Evolutionary conservation across 2,113 vertebrate species (phyloP).

Genomic region (Zosterops pallidus): DNA sequence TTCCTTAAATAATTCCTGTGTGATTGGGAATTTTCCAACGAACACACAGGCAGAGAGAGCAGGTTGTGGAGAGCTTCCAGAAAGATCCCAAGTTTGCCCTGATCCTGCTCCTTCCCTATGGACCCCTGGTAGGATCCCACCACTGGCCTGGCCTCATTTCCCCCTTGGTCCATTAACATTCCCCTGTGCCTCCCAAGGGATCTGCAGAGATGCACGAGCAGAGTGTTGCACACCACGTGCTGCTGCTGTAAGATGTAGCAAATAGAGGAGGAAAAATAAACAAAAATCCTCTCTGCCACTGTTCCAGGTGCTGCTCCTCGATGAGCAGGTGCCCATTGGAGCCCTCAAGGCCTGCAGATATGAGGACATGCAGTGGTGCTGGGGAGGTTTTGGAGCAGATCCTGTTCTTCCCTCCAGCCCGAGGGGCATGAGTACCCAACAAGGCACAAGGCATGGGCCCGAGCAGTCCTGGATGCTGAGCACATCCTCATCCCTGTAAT

Average conservation of each 20-base stretch:
- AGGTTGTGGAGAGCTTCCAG: background rate
- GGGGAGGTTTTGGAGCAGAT: background rate
- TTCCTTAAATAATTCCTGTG: background rate
- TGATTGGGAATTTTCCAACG: background rate
- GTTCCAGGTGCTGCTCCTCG: background rate
- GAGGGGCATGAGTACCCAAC: accelerated
- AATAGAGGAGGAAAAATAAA: background rate
- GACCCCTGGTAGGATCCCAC: background rate
- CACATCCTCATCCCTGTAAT: background rate
- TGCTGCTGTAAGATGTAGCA: accelerated
- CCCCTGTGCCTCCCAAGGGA: background rate
- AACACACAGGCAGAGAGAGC: background rate
- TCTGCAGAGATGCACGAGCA: background rate
- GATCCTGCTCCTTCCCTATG: background rate
- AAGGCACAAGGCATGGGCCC: accelerated
- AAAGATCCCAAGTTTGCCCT: background rate
- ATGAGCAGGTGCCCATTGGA: background rate
- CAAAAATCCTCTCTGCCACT: no score
- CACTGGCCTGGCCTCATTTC: background rate
- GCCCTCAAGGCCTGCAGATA: background rate
- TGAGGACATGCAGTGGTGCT: accelerated
- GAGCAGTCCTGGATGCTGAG: background rate
- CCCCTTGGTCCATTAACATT: background rate
- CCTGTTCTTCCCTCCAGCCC: background rate
- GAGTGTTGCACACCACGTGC: accelerated